Base-by-base conservation (phyloP, 2,797 vertebrate genomes). In the Chloroceryle inda region DNA sequence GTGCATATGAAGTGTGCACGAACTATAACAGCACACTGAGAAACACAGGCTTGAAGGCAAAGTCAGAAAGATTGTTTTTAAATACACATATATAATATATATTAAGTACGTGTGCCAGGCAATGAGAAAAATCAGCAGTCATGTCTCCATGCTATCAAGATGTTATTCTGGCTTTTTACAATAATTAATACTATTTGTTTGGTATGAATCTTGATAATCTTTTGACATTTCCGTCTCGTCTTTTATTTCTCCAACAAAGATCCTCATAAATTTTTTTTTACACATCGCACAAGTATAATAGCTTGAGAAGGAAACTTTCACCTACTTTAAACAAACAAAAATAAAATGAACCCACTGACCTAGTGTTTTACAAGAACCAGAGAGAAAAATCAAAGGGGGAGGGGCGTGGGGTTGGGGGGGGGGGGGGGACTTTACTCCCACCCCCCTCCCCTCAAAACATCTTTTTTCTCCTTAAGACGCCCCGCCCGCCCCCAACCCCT, bases 291-390 rank as follows among this genome's bases (percentile, higher is more conserved):
- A 61, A 91, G 72, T 85, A 27, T 53, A 88, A 92, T 81, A 86
- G 45, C 80, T 97, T 62, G 82, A 89, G 87, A 91, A 92, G 91
- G 81, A 95, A 95, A 93, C 92, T 95, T 96, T 96, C 92, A 95
- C 94, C 92, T 76, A 88, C 64, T 96, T 95, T 87, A 89, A 96
- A 92, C 80, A 66, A 85, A 84, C 89, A 91, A 83, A 76, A 96
- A 88, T 92, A 93, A 79, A 96, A 71, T 83, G 84, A 97, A 96
- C 87, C 63, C 89, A 94, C 73, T 96, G 95, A 95, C 91, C 95
- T 95, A 90, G 91, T 96, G 71, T 96, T 97, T 98, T 98, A 97
- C 94, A 97, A 96, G 84, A 96, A 94, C 89, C 95, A 96, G 92
- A 92, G 78, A 80, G 81, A 92, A 93, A 84, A 95, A 88, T 66